Evolutionary conservation across 2,888 invertebrate genomes (phyloP).

Genomic region (Nemurella pictetii): DNA sequence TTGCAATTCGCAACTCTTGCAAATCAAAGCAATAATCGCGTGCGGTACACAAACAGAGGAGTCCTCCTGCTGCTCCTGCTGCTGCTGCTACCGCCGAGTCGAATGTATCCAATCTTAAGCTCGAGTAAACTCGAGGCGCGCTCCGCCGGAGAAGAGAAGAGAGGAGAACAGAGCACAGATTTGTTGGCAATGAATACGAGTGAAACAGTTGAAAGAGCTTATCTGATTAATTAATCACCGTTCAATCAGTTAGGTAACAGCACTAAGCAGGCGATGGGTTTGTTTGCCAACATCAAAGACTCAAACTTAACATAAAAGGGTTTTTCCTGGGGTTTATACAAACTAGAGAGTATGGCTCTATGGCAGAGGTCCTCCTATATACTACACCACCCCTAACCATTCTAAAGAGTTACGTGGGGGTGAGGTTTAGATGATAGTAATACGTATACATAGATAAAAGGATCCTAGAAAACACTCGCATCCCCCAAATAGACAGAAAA

Average conservation of each 20-base stretch:
- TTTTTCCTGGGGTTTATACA: conserved; percentile 34
- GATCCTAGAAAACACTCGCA: conserved; percentile 30
- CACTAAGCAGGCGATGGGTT: conserved; percentile 23
- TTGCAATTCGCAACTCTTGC: background rate
- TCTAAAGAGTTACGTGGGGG: conserved; percentile 25
- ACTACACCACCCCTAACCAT: background rate
- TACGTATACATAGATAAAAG: conserved; percentile 34
- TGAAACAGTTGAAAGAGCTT: conserved; percentile 41
- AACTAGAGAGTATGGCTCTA: background rate
- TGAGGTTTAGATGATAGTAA: conserved; percentile 22
- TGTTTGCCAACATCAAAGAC: conserved; percentile 39
- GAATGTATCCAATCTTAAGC: conserved; percentile 23
- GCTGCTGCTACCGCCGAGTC: background rate
- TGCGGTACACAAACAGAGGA: background rate
- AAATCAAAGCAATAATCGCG: conserved; percentile 11
- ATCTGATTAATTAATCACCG: conserved; percentile 44
- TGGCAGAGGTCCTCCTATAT: background rate
- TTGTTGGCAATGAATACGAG: conserved; percentile 29
- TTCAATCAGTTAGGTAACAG: conserved; percentile 40
- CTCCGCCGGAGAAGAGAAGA: background rate
- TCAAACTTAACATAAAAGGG: conserved; percentile 40
- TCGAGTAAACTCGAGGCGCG: background rate
- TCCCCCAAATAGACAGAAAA: conserved; percentile 30
- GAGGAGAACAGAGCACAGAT: background rate
- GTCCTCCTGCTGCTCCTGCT: too few species aligned